Evolutionary conservation across 2,888 invertebrate genomes (phyloP), one percentile per base, ranked within the genome.

Genomic region (Drosophila subquinaria): DNA sequence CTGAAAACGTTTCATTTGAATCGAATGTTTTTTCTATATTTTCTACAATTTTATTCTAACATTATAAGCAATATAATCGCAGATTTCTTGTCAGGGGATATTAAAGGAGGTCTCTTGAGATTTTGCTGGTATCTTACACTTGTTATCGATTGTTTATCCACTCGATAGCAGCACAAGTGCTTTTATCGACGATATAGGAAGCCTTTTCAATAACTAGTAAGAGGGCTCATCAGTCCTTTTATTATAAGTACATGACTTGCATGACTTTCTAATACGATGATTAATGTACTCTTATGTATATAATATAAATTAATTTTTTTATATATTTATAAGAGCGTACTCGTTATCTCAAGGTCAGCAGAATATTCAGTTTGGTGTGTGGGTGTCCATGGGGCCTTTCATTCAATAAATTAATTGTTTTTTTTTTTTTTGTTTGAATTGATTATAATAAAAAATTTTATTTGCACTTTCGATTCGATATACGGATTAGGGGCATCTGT

Each of bases 401-500:
- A 27, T 61, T 61, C 23, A 57, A 38, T 57, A 42, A 76, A 73
- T 64, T 52, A 71, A 77, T 71, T 79, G 76, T 35, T 70, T 70
- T 79, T 67, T 72, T 33, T 8, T 71, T 79, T 47, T 70, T 69
- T 82, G n/a, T n/a, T 65, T 72, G 42, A 69, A 62, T 63, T 70
- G 57, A 42, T 56, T 65, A 67, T 47, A 63, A 61, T 69, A 52
- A 51, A 67, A 65, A 52, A 57, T 56, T 30, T 48, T 69, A 65
- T 69, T 73, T 69, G 61, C 20, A 55, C 55, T 67, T 75, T 72
- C 66, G 56, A 65, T 69, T 75, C 52, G 51, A 55, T 55, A 33
- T 40, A 38, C n/a, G 52, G 10, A 42, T n/a, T 15, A 30, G 6
- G 52, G 23, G 20, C 51, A 30, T 66, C 17, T 59, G 63, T 23